phyloP scores from a whole-genome alignment of 1,140 invertebrate species.

The Drosophila mayri region DNA sequence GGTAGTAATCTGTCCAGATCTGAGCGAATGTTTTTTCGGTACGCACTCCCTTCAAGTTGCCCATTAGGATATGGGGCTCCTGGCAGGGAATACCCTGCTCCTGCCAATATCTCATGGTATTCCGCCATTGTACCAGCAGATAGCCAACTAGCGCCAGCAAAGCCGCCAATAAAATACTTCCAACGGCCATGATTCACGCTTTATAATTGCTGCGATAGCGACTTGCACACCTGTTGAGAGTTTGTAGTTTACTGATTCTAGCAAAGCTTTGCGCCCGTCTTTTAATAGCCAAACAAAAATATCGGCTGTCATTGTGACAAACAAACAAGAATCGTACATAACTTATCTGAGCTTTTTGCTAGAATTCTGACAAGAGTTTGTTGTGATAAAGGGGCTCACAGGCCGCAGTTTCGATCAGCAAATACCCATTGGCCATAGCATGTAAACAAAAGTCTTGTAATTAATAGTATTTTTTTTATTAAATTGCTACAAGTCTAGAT shows the following conservation, averaged over 20 bases:
- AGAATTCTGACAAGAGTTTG: conserved; percentile 1
- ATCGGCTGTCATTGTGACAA: conserved; percentile 26
- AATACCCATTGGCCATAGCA: neutral
- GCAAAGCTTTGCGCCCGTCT: neutral
- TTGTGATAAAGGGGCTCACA: neutral
- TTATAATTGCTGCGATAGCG: neutral
- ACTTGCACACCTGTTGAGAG: neutral
- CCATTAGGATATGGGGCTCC: conserved; percentile 71
- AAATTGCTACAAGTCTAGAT: neutral
- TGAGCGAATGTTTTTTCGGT: conserved; percentile 42
- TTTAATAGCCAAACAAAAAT: conserved; percentile 3
- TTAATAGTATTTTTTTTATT: neutral
- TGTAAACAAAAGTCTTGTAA: neutral
- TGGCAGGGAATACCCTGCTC: conserved; percentile 84
- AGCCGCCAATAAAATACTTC: conserved; percentile 23
- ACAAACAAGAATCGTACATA: conserved; percentile 9
- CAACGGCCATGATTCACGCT: conserved; percentile 37
- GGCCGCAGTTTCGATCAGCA: neutral
- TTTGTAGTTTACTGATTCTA: neutral
- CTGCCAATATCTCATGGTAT: conserved; percentile 80
- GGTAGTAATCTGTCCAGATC: conserved; percentile 65
- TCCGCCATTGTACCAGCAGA: conserved; percentile 27
- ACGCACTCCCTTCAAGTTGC: conserved; percentile 64
- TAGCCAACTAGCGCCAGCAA: conserved; percentile 43
- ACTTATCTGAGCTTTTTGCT: conserved; percentile 2